These are phyloP conservation scores for Hoplias malabaricus DNA, from an alignment of 2,113 vertebrate species.

Conservation along the genomic window DNA sequence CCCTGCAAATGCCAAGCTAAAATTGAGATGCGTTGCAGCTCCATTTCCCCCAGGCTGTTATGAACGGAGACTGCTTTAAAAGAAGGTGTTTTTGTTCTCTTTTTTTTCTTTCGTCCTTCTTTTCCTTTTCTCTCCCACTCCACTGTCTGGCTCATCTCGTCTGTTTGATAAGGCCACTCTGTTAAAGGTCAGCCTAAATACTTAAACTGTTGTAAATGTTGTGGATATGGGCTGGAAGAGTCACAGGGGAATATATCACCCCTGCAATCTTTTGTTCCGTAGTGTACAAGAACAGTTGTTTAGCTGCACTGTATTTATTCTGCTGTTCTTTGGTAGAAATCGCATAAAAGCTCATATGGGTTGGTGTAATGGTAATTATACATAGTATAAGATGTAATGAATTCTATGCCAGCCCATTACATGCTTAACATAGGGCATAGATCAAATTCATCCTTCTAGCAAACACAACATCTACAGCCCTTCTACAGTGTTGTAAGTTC, in stretches of 20 bases:
- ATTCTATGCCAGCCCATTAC: too few species aligned
- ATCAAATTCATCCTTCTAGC: background rate
- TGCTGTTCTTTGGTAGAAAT: background rate
- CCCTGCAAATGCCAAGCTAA: conserved; percentile 12
- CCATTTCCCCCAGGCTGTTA: conserved; percentile 12
- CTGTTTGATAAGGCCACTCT: conserved; percentile 14
- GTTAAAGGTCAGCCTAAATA: conserved; percentile 13
- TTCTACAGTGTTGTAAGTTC: too few species aligned
- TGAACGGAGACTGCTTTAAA: background rate
- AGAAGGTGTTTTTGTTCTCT: conserved; percentile 16
- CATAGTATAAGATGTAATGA: too few species aligned
- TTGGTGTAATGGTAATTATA: too few species aligned
- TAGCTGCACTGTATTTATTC: background rate
- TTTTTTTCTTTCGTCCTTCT: conserved; percentile 49
- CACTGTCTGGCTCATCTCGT: background rate
- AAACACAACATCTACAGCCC: background rate
- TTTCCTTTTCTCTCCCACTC: conserved; percentile 54
- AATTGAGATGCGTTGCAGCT: background rate
- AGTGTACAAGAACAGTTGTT: background rate
- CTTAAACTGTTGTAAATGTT: conserved; percentile 7
- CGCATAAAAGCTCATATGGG: background rate
- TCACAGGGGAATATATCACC: conserved; percentile 2
- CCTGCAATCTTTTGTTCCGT: background rate
- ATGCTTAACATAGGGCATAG: too few species aligned
- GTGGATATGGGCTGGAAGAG: conserved; percentile 2